phyloP scores from a whole-genome alignment of 2,113 vertebrate genomes.

The Gasterosteus aculeatus region DNA sequence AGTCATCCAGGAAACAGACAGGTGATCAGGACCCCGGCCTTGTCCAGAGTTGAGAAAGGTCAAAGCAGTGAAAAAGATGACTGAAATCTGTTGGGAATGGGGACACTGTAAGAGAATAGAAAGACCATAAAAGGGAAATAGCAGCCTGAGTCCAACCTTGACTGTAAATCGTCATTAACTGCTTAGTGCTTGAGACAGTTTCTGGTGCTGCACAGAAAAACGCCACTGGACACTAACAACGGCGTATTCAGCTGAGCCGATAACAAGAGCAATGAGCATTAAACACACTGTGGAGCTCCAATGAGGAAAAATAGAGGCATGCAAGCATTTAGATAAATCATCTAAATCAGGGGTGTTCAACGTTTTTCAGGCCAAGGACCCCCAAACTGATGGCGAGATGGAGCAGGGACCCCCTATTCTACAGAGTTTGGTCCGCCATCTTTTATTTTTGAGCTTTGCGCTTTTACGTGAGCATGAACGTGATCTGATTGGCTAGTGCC shows the following conservation, averaged over 20 bases:
- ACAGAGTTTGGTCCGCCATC: too few relatives aligned
- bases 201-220: neutral
- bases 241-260: neutral
- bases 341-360: too few relatives aligned
- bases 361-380: too few relatives aligned
- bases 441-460: too few relatives aligned
- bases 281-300: constrained; percentile 1
- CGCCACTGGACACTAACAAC: neutral
- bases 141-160: constrained; percentile 15
- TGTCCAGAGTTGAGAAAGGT: constrained; percentile 28
- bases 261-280: neutral
- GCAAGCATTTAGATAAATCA: neutral
- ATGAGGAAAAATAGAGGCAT: neutral
- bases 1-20: constrained; percentile 5
- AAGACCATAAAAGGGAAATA: constrained; percentile 47
- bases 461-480: too few relatives aligned
- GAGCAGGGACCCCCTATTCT: too few relatives aligned
- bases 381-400: too few relatives aligned
- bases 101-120: constrained; percentile 23
- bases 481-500: too few relatives aligned
- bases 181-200: neutral
- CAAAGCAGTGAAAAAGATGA: constrained; percentile 53
- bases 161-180: constrained; percentile 4
- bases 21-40: constrained; percentile 32
- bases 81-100: constrained; percentile 50